Evolutionary conservation across 2,113 vertebrate genomes (phyloP).

Genomic region (Pedetes capensis): DNA sequence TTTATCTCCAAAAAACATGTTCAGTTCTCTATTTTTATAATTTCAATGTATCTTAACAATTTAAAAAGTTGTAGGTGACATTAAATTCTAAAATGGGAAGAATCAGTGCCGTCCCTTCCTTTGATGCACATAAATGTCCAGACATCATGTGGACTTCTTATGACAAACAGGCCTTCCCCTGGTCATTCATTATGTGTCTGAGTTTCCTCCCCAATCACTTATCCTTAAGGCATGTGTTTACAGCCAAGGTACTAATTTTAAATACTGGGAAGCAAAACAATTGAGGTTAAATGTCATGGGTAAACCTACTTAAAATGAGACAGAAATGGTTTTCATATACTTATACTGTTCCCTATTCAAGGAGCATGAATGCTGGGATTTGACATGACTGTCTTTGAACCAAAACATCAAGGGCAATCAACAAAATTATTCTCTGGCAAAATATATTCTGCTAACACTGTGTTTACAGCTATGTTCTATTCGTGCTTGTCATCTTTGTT

Average conservation of each 20-base stretch:
- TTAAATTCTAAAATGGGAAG: neutral
- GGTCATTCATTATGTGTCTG: neutral
- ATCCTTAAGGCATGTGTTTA: constrained; percentile 51
- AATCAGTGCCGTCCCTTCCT: neutral
- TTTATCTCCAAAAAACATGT: neutral
- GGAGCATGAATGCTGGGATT: neutral
- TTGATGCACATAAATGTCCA: neutral
- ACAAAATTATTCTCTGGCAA: neutral
- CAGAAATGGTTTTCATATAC: constrained; percentile 25
- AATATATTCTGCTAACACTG: neutral
- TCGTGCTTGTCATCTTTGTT: neutral
- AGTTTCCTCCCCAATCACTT: constrained; percentile 19
- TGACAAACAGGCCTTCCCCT: neutral
- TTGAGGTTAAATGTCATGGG: constrained; percentile 27
- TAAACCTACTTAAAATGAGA: neutral
- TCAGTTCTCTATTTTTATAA: neutral
- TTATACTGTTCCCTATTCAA: neutral
- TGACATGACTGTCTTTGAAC: neutral
- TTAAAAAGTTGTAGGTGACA: neutral
- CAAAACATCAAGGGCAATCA: neutral
- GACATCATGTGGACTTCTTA: constrained; percentile 25
- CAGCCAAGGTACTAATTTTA: constrained; percentile 47
- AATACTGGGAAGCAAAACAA: constrained; percentile 53
- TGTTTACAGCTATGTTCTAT: neutral
- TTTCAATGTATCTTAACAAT: neutral